Conservation (phyloP, 1,140 invertebrate species). For the Diabrotica virgifera region DNA sequence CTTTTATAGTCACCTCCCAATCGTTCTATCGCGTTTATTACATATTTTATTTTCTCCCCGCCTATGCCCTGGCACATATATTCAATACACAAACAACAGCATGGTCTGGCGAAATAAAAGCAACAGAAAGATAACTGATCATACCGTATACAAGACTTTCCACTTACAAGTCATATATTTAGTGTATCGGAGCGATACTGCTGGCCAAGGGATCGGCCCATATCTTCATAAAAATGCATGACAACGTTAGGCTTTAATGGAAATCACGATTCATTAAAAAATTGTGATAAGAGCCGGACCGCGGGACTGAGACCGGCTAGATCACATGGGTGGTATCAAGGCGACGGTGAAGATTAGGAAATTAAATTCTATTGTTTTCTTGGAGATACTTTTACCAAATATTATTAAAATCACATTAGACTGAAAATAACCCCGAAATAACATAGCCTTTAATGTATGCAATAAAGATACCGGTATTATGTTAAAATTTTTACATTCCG, state of each 20-base stretch:
- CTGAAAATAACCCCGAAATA: too few species aligned
- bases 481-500: too few species aligned
- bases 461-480: too few species aligned
- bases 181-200: slow-evolving; percentile 26
- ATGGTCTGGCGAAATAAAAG: slow-evolving; percentile 22
- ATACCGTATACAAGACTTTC: slow-evolving; percentile 45
- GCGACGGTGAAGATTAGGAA: too few species aligned
- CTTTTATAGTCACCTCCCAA: too few species aligned
- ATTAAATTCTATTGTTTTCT: too few species aligned
- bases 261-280: slow-evolving; percentile 43
- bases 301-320: background rate
- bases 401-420: too few species aligned
- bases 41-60: too few species aligned
- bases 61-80: background rate
- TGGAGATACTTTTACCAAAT: too few species aligned
- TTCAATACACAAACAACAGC: background rate
- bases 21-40: too few species aligned
- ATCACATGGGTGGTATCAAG: background rate
- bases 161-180: slow-evolving; percentile 43
- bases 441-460: too few species aligned
- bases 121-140: slow-evolving; percentile 21
- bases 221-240: slow-evolving; percentile 38
- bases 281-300: slow-evolving; percentile 26
- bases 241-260: slow-evolving; percentile 44
- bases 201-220: slow-evolving; percentile 33